Evolutionary conservation across 2,888 invertebrate genomes (phyloP).

Genomic region (Allygus modestus): DNA sequence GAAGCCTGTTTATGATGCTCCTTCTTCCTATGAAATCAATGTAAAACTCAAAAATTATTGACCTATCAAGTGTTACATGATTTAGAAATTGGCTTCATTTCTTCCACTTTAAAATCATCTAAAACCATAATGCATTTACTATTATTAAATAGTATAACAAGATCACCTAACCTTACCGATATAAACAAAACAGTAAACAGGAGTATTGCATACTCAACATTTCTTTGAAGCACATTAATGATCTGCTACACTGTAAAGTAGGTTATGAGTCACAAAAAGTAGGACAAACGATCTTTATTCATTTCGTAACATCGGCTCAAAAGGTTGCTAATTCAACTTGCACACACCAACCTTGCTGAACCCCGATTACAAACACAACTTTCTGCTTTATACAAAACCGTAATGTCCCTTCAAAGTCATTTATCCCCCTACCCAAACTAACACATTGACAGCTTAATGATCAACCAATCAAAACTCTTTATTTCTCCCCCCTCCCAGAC

Average conservation of each 20-base stretch:
- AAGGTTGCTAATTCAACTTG: constrained; percentile 13
- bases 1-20: constrained; percentile 3
- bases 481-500: background rate
- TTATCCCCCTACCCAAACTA: background rate
- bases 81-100: background rate
- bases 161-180: constrained; percentile 20
- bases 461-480: constrained; percentile 1
- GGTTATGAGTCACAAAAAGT: constrained; percentile 27
- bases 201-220: background rate
- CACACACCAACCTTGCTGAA: background rate
- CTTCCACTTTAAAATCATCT: background rate
- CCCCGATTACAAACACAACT: background rate
- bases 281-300: constrained; percentile 36
- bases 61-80: background rate
- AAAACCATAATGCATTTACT: background rate
- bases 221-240: background rate
- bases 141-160: background rate
- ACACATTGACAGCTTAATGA: background rate
- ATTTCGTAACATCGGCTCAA: constrained; percentile 42
- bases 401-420: constrained; percentile 52
- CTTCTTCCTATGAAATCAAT: background rate
- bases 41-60: background rate
- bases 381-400: constrained; percentile 5
- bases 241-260: background rate
- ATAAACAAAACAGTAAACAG: constrained; percentile 39